phyloP scores from a whole-genome alignment of 2,113 vertebrate genomes.

The Dicerorhinus sumatrensis region DNA sequence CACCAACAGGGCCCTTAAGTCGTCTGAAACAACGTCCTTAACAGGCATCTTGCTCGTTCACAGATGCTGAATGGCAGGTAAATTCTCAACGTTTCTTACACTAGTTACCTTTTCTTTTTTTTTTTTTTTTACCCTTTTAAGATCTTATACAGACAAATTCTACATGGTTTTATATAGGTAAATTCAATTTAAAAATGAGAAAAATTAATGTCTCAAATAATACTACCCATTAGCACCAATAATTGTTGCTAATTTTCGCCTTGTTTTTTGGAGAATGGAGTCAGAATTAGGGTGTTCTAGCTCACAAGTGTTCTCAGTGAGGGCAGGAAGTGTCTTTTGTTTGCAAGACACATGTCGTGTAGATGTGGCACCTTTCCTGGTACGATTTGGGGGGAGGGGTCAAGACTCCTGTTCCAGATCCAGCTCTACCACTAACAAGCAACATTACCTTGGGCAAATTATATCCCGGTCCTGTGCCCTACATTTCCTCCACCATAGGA shows the following conservation, averaged over 20 bases:
- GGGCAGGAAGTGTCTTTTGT: accelerated
- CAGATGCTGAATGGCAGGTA: not conserved
- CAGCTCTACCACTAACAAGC: not conserved
- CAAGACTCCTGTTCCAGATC: not conserved
- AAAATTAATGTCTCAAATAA: not conserved
- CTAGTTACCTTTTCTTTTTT: not conserved
- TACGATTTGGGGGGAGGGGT: not conserved
- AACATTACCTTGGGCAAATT: not conserved
- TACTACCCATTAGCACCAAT: not conserved
- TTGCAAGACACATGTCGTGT: not conserved
- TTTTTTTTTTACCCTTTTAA: not conserved
- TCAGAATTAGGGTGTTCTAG: not conserved
- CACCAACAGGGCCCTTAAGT: not conserved
- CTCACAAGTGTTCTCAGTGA: not conserved
- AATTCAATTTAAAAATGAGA: not conserved
- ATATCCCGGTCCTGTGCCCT: not conserved
- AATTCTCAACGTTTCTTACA: not conserved
- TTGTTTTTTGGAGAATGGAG: not conserved
- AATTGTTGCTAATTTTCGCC: not conserved
- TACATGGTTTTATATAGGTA: not conserved
- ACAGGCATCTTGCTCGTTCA: not conserved
- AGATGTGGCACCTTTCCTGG: not conserved
- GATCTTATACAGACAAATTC: not conserved
- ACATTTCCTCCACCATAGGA: not conserved
- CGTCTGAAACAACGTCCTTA: not conserved